Conservation (phyloP, 2,888 invertebrate genomes). For the Zygothrica quintamaculata region DNA sequence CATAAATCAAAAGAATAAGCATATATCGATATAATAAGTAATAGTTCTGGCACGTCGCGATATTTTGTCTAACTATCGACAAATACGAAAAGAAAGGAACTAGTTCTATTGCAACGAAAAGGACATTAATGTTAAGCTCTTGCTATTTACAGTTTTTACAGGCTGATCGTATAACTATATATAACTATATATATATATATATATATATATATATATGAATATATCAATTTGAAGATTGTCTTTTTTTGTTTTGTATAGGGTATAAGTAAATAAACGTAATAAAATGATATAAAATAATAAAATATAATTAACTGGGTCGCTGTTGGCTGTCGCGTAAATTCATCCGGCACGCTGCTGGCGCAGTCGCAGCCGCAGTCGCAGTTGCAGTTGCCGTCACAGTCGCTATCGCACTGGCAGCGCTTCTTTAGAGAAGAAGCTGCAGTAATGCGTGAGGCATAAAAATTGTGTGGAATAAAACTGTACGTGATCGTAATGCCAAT, state of each 20-base stretch:
- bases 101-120: too few species aligned
- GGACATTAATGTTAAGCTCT: too few species aligned
- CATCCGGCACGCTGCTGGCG: constrained; percentile 43
- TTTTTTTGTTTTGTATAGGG: constrained; percentile 28
- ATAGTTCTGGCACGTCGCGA: too few species aligned
- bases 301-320: too few species aligned
- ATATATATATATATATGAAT: too few species aligned
- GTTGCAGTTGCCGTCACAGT: background rate
- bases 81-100: too few species aligned
- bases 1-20: too few species aligned
- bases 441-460: constrained; percentile 39
- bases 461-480: constrained; percentile 37
- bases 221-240: background rate
- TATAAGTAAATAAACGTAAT: constrained; percentile 22
- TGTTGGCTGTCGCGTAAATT: constrained; percentile 56
- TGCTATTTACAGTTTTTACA: too few species aligned
- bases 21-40: too few species aligned
- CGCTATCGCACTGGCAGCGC: background rate
- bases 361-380: constrained; percentile 2
- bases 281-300: constrained; percentile 75
- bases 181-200: too few species aligned
- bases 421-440: constrained; percentile 31
- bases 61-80: too few species aligned
- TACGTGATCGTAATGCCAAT: constrained; percentile 62
- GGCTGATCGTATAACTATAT: too few species aligned